Evolutionary conservation across 1,140 invertebrate species (phyloP).

Genomic region (Anthonomus grandis): DNA sequence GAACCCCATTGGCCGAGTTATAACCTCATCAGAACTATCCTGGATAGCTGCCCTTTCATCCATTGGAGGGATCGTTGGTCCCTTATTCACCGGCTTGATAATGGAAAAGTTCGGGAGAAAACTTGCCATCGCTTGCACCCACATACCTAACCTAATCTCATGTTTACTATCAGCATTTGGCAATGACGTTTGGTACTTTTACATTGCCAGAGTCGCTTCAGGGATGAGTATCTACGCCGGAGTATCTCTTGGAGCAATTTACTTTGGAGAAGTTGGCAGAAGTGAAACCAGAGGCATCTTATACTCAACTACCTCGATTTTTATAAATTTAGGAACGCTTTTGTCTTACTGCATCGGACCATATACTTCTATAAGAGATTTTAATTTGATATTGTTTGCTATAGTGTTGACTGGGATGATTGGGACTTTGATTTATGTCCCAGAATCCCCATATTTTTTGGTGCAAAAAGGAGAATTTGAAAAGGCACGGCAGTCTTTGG

Average conservation of each 20-base stretch:
- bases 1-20: constrained; percentile 37
- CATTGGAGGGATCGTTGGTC: constrained; percentile 63
- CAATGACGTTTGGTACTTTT: constrained; percentile 13
- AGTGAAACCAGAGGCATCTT: constrained; percentile 24
- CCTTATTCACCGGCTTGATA: constrained; percentile 38
- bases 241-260: constrained; percentile 52
- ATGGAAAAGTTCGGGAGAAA: constrained; percentile 50
- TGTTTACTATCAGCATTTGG: constrained; percentile 50
- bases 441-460: constrained; percentile 58
- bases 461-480: constrained; percentile 55
- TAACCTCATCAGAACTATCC: constrained; percentile 56
- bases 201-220: constrained; percentile 14
- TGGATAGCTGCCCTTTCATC: constrained; percentile 79
- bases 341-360: constrained; percentile 57
- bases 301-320: constrained; percentile 15
- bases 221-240: constrained; percentile 46
- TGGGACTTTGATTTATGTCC: constrained; percentile 54
- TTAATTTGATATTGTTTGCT: constrained; percentile 50
- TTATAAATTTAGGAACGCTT: constrained; percentile 25
- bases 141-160: constrained; percentile 45
- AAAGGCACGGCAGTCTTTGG: constrained; percentile 48
- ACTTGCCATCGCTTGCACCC: constrained; percentile 41
- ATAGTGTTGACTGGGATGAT: constrained; percentile 45
- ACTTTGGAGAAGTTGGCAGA: constrained; percentile 52
- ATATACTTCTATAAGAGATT: constrained; percentile 53